Evolutionary conservation across 53 echinoderm and acorn worm genomes (phyloP), one percentile per base, ranked within the genome.

Genomic region (Antedon mediterranea): DNA sequence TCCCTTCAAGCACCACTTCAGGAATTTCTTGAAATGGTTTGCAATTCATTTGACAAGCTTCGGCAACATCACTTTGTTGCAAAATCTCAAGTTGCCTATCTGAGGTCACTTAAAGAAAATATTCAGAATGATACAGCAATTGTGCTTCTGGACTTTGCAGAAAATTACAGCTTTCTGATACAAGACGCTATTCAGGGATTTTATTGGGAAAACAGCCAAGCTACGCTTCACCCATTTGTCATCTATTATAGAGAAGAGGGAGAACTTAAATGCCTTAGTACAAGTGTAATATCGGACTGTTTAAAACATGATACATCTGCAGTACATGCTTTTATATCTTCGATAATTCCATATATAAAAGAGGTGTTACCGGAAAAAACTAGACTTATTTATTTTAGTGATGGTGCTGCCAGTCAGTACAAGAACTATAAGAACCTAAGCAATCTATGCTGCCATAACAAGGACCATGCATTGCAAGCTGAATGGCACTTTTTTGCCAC

Each of bases 401-500:
- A 84, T 79, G 74, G 84, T 30, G 75, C 75, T 28, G 84, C 84
- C 4, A 34, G 28, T 20, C 84, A 84, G 27, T 79, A 84, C 43
- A 84, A 84, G 32, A 75, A 84, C 74, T 32, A 79, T 31, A 84
- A 79, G 31, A 84, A 79, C 29, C 31, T 83, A 13, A 32, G 31
- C 27, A 84, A 78, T 42, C 75, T 79, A 32, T 33, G 84, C 31
- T 26, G 83, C 41, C 83, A 75, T 3, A 43, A 30, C 18, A 23
- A 43, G 6, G 82, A 82, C 70, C 37, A 73, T 79, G 74, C 79
- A 30, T 28, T 74, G 28, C 29, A 30, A 27, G 79, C 79, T n/a
- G 75, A 84, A 74, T 79, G 84, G 84, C 79, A 85, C 30, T 84
- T 85, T 71, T 85, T 85, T 80, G 85, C 85, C 28, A 85, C 80